Evolutionary conservation across 2,113 vertebrate genomes (phyloP), one percentile per base, ranked within the genome.

Genomic region (Paracanthobrama guichenoti): DNA sequence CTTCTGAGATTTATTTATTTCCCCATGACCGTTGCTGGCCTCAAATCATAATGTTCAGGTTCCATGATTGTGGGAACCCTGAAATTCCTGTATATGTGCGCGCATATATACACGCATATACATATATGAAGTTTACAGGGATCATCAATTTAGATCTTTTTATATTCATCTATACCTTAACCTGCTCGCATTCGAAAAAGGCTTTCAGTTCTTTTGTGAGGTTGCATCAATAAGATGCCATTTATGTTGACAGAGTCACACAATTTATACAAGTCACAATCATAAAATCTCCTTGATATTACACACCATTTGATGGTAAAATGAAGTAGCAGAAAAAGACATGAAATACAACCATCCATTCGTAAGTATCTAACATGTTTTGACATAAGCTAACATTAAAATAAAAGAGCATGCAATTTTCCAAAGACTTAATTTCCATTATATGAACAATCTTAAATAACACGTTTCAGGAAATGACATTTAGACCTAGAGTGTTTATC

Each of bases 401-500:
- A 82, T 39, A 57, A 82, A 71, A 81, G 26, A 57, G 79, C 79
- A 82, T 82, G 79, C 79, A 71, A 71, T 82, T 55, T 80, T 53
- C 28, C 66, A 82, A 81, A 81, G 48, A 81, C 79, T 57, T 57
- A 42, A 55, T 71, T 94, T 95, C 95, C 94, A 95, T 90, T 90
- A 95, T 96, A 95, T 98, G 92, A 97, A 97, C 96, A 97, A 95
- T 97, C 96, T 97, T 97, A 95, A 97, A 96, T 95, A 96, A 96
- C 95, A 95, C 91, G 66, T 85, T 14, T 87, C 89, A 95, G 93
- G 96, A 96, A 93, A 55, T 67, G 16, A 96, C 95, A 95, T 95
- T 94, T 95, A 67, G 79, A 81, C 26, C 79, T 95, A 95, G 95
- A 95, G 95, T 86, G 86, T 89, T 91, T 88, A 71, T 95, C 96